These are phyloP conservation scores for Eremobia ochroleuca DNA, from an alignment of 2,888 invertebrate genomes.

Conservation along the genomic window DNA sequence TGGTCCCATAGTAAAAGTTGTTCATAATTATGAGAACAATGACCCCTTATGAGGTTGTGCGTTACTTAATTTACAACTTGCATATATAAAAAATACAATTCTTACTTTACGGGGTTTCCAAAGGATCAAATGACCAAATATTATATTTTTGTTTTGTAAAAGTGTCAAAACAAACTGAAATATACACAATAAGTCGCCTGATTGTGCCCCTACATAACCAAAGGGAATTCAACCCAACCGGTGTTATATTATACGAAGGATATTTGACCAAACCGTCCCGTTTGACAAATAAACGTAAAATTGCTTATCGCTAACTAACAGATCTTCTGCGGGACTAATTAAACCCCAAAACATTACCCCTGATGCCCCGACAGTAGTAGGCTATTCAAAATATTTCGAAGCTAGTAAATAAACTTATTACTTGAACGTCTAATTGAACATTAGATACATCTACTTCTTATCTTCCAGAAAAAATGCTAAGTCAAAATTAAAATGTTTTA, in stretches of 20 bases:
- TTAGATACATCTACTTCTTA: no score
- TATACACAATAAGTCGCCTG: slow-evolving; percentile 17
- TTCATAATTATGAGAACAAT: no score
- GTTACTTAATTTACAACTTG: no score
- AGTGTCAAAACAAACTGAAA: slow-evolving; percentile 12
- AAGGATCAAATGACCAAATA: slow-evolving; percentile 11
- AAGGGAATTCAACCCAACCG: slow-evolving; percentile 40
- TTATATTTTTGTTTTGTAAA: not conserved
- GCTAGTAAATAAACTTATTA: not conserved
- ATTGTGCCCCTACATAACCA: slow-evolving; percentile 20
- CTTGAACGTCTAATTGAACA: not conserved
- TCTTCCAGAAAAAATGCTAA: not conserved
- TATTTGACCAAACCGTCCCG: slow-evolving; percentile 53
- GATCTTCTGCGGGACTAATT: slow-evolving; percentile 63
- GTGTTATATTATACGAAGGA: slow-evolving; percentile 41
- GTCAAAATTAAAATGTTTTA: not conserved
- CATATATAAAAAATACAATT: not conserved
- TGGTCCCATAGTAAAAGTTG: no score
- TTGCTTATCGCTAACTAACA: slow-evolving; percentile 63
- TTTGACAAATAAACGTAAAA: slow-evolving; percentile 67
- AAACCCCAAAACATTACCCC: slow-evolving; percentile 52
- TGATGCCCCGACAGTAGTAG: slow-evolving; percentile 26
- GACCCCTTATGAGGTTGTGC: no score
- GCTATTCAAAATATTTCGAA: slow-evolving; percentile 30
- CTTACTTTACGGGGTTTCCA: not conserved